These are phyloP conservation scores for Siniperca scherzeri DNA, from an alignment of 2,797 vertebrate genomes.

Conservation along the genomic window DNA sequence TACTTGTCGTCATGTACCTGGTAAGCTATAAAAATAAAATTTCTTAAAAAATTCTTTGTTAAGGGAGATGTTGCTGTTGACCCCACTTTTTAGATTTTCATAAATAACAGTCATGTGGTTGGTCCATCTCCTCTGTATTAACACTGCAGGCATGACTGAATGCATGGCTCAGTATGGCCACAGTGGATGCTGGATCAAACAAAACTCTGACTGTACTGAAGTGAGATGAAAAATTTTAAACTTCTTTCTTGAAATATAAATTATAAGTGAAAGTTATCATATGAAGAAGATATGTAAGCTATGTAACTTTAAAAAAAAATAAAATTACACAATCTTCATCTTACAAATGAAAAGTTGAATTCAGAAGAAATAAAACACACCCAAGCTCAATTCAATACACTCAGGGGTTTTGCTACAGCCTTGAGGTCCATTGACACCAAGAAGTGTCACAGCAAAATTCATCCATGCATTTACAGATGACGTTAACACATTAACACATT, in stretches of 20 bases:
- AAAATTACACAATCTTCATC: background rate
- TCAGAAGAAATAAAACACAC: background rate
- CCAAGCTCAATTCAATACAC: no score
- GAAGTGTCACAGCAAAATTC: no score
- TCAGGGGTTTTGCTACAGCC: no score
- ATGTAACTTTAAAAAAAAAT: background rate
- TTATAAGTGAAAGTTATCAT: background rate
- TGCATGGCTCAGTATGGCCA: slow-evolving; percentile 21
- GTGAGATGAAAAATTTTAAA: slow-evolving; percentile 6
- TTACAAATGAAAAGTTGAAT: background rate
- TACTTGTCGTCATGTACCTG: no score
- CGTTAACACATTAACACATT: no score
- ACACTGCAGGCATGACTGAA: slow-evolving; percentile 11
- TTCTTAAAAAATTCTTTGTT: slow-evolving; percentile 4
- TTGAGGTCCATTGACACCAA: no score
- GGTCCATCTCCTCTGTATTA: slow-evolving; percentile 15
- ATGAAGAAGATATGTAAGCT: background rate
- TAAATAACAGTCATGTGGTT: slow-evolving; percentile 8
- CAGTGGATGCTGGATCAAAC: slow-evolving; percentile 14
- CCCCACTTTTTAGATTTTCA: slow-evolving; percentile 5
- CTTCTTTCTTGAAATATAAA: slow-evolving; percentile 11
- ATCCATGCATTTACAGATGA: no score
- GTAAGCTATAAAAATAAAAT: background rate
- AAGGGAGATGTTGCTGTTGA: background rate
- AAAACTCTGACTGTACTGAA: no score